A percentile compares a stretch with the other conserved stretches of the same genome.
Conservation (phyloP, 2,888 invertebrate genomes). For the Saturnia pavonia region DNA sequence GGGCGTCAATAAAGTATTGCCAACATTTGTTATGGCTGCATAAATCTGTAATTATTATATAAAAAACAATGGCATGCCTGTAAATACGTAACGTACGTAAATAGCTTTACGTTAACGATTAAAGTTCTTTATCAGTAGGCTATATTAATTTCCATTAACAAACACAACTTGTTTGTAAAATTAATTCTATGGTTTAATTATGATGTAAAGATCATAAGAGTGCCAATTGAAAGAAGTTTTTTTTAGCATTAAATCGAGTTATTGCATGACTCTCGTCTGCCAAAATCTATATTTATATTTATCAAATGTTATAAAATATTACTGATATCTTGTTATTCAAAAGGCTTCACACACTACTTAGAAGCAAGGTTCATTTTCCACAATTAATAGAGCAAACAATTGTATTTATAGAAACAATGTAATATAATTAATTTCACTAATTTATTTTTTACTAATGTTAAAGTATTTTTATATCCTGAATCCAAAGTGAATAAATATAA, state of each 20-base stretch:
- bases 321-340: not conserved
- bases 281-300: too few species aligned
- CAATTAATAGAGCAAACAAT: not conserved
- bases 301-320: too few species aligned
- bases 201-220: not conserved
- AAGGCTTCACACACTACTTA: not conserved
- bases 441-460: not conserved
- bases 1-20: slow-evolving; percentile 54
- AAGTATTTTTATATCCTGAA: not conserved
- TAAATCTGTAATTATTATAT: slow-evolving; percentile 51
- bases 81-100: too few species aligned
- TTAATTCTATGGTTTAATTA: not conserved
- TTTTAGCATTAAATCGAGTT: not conserved
- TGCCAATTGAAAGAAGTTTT: too few species aligned
- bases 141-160: not conserved
- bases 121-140: not conserved
- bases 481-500: not conserved
- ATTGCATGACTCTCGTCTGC: too few species aligned
- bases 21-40: slow-evolving; percentile 69
- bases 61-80: not conserved
- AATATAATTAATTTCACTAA: too few species aligned
- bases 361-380: not conserved
- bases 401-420: too few species aligned
- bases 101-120: not conserved
- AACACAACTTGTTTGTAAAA: not conserved